phyloP scores from a whole-genome alignment of 2,797 vertebrate species.

The Tauraco hartlaubi region DNA sequence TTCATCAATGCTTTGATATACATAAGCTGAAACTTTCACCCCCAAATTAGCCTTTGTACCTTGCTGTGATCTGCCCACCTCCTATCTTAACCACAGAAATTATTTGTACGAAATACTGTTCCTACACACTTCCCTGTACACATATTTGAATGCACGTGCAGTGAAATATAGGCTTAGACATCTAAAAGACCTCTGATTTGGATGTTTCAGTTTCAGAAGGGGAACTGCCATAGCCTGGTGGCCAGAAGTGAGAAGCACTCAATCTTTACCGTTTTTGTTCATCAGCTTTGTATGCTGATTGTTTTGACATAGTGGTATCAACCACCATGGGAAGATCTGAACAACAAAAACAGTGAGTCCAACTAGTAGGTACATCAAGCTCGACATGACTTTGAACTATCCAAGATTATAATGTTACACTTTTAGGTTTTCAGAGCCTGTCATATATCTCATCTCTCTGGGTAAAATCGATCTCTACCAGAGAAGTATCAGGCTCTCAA shows the following conservation, averaged over 20 bases:
- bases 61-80: slow-evolving; percentile 14
- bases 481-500: not conserved
- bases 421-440: not conserved
- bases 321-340: not conserved
- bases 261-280: not conserved
- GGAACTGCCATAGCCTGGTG: not conserved
- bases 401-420: not conserved
- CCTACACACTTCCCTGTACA: not conserved
- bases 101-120: slow-evolving; percentile 1
- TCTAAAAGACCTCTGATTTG: not conserved
- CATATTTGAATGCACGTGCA: not conserved
- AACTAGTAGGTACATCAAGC: not conserved
- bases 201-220: not conserved
- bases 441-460: not conserved
- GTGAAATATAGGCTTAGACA: not conserved
- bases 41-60: slow-evolving; percentile 21
- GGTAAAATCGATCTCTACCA: not conserved
- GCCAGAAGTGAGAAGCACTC: not conserved
- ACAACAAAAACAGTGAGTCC: not conserved
- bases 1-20: slow-evolving; percentile 32
- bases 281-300: not conserved
- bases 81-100: not conserved
- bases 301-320: rapidly evolving
- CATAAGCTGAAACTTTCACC: slow-evolving; percentile 14
- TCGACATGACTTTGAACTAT: not conserved